Percentiles rank a stretch among this genome's conserved stretches.
These are phyloP conservation scores for Tachysurus vachellii DNA, from an alignment of 2,113 vertebrate species.

Conservation along the genomic window DNA sequence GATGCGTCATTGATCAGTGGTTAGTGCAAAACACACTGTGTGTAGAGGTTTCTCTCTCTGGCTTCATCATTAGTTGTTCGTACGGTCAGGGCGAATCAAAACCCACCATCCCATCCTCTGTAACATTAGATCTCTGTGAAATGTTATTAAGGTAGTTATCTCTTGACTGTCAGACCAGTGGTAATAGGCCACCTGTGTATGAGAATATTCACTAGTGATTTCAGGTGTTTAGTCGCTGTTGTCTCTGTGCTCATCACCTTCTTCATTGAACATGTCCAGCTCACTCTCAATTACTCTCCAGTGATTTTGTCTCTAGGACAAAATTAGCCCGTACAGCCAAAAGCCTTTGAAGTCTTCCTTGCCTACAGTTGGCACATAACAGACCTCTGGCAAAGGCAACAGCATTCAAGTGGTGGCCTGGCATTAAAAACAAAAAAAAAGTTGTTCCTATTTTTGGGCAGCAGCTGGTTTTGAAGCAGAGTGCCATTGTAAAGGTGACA, in stretches of 20 bases:
- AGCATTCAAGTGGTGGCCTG: constrained; percentile 56
- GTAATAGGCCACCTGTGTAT: constrained; percentile 4
- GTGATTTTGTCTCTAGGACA: constrained; percentile 50
- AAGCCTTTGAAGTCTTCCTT: constrained; percentile 52
- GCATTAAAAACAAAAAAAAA: constrained; percentile 64
- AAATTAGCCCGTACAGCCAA: constrained; percentile 50
- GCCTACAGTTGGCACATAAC: constrained; percentile 57
- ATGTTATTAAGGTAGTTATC: constrained; percentile 12
- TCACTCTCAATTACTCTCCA: constrained; percentile 54
- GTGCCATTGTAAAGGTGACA: constrained; percentile 66
- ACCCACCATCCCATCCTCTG: neutral
- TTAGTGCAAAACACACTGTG: neutral
- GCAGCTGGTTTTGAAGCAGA: constrained; percentile 68
- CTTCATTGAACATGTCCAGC: constrained; percentile 41
- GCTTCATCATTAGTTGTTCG: neutral
- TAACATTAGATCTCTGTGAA: constrained; percentile 4
- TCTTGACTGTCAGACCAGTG: neutral
- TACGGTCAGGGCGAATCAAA: neutral
- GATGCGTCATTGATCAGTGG: neutral
- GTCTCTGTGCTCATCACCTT: constrained; percentile 35
- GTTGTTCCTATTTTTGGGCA: constrained; percentile 64
- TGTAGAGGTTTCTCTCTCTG: neutral
- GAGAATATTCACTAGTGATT: constrained; percentile 22
- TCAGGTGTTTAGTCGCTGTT: constrained; percentile 16
- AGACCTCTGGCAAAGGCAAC: constrained; percentile 58